A percentile compares a stretch with the other conserved stretches of the same genome.
Conservation (phyloP, 1,140 invertebrate species). For the Ostrea edulis region DNA sequence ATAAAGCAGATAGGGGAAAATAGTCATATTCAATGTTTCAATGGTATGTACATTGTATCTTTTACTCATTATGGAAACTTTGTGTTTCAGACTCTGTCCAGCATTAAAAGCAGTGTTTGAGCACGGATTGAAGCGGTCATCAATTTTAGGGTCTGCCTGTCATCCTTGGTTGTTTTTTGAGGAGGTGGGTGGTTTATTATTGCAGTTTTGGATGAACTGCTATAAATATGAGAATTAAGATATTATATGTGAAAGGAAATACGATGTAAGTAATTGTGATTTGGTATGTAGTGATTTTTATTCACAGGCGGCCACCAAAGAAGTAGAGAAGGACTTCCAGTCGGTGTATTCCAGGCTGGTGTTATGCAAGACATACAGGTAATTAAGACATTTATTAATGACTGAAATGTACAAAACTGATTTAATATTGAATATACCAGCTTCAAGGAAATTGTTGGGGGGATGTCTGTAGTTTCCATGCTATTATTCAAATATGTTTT, state of each 20-base stretch:
- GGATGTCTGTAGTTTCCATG: no score
- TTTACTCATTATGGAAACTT: no score
- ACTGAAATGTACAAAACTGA: no score
- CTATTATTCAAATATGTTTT: no score
- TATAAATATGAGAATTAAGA: slow-evolving; percentile 11
- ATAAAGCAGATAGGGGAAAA: not conserved
- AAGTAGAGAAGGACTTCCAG: slow-evolving; percentile 98
- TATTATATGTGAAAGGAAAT: not conserved
- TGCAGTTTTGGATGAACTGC: not conserved
- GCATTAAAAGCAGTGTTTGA: slow-evolving; percentile 96
- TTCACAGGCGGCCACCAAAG: slow-evolving; percentile 88
- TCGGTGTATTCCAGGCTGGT: slow-evolving; percentile 98
- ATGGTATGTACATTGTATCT: not conserved
- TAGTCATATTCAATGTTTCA: not conserved
- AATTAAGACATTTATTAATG: slow-evolving; percentile 42
- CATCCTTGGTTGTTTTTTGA: slow-evolving; percentile 99
- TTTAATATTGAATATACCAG: no score
- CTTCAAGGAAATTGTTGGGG: no score
- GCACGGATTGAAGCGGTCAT: slow-evolving; percentile 96
- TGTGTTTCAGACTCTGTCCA: slow-evolving; percentile 87
- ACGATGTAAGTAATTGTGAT: not conserved
- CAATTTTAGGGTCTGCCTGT: slow-evolving; percentile 88
- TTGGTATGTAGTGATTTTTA: slow-evolving; percentile 23
- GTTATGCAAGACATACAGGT: slow-evolving; percentile 97
- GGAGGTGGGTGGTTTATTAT: slow-evolving; percentile 83